Percentiles rank a stretch among this genome's conserved stretches.
Conservation (phyloP, 2,113 vertebrate species). For the Rallus limicola region DNA sequence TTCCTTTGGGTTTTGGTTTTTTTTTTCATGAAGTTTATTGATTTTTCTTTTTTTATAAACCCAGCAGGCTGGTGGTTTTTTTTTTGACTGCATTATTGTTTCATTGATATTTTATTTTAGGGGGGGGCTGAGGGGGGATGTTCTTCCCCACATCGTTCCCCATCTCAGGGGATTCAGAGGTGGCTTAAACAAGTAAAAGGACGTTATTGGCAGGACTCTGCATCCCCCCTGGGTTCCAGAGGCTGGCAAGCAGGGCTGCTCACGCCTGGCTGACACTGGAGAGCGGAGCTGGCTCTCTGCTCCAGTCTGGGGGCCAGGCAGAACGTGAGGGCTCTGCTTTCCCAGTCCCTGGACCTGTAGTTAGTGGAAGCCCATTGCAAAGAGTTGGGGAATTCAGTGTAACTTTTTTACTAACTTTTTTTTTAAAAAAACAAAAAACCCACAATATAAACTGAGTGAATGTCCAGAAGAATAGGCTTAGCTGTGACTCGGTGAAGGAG, state of each 20-base stretch:
- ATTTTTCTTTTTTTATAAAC: constrained; percentile 34
- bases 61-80: constrained; percentile 78
- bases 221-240: not conserved
- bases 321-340: not conserved
- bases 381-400: constrained; percentile 3
- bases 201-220: constrained; percentile 4
- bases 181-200: constrained; percentile 27
- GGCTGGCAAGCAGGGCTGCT: not conserved
- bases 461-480: constrained; percentile 19
- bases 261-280: not conserved
- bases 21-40: constrained; percentile 14
- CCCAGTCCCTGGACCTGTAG: not conserved
- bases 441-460: not conserved
- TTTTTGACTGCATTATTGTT: constrained; percentile 37
- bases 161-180: constrained; percentile 48
- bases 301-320: not conserved
- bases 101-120: constrained; percentile 45
- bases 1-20: not conserved
- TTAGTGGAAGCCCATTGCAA: not conserved
- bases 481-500: not conserved
- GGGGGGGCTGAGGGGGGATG: not conserved
- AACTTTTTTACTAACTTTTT: constrained; percentile 50
- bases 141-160: constrained; percentile 41
- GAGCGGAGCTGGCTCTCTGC: constrained; percentile 60
- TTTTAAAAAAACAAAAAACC: not conserved